Percentiles rank a stretch among this genome's conserved stretches.
Conservation (phyloP, 2,797 vertebrate genomes). For the Ibycter americanus region DNA sequence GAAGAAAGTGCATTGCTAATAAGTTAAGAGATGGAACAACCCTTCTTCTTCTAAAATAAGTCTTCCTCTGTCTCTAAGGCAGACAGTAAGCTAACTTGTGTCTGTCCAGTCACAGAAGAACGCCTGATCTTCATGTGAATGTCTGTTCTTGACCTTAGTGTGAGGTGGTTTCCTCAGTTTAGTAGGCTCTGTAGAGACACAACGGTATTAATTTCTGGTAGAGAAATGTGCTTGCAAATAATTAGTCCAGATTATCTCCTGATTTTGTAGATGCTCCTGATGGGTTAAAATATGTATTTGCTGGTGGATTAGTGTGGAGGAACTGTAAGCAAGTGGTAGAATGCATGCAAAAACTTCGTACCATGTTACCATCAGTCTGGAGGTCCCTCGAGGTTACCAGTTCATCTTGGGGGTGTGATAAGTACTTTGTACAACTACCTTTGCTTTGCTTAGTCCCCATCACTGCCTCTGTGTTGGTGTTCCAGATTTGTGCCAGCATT, state of each 20-base stretch:
- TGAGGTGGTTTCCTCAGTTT: background rate
- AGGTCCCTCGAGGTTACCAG: background rate
- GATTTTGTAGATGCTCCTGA: background rate
- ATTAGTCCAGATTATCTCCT: background rate
- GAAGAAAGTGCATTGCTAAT: slow-evolving; percentile 42
- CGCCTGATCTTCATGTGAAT: background rate
- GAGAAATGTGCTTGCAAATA: background rate
- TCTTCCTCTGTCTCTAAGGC: background rate
- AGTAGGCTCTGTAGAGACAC: background rate
- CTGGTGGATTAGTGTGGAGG: background rate
- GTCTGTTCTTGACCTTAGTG: background rate
- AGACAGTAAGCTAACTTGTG: background rate
- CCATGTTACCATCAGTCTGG: background rate
- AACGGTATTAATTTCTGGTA: background rate
- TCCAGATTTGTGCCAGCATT: background rate
- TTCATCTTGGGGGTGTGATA: background rate
- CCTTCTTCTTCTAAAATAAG: background rate
- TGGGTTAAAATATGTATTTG: background rate
- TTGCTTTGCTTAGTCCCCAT: background rate
- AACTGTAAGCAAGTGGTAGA: background rate
- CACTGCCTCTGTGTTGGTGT: background rate
- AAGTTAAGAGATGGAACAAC: slow-evolving; percentile 22
- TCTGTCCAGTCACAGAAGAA: background rate
- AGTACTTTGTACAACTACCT: background rate
- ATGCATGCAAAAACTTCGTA: background rate